Evolutionary conservation across 2,888 invertebrate species (phyloP).

Genomic region (Aphidoletes aphidimyza): DNA sequence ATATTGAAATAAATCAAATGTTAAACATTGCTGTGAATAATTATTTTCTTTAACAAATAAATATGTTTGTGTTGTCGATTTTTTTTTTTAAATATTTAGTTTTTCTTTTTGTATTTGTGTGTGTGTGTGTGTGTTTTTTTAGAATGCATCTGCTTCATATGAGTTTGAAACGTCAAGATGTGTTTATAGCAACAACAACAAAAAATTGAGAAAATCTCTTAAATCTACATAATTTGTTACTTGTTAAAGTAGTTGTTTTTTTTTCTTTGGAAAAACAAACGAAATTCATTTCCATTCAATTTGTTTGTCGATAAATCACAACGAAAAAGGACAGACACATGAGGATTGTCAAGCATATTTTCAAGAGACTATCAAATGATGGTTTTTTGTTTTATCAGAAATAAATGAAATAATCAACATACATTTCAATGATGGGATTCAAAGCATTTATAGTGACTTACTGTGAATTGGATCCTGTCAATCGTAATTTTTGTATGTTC

Average conservation of each 20-base stretch:
- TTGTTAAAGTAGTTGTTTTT: background rate
- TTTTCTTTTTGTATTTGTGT: background rate
- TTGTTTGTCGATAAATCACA: background rate
- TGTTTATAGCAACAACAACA: background rate
- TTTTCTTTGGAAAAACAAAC: slow-evolving; percentile 12
- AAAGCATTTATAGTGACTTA: no score
- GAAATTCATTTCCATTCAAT: background rate
- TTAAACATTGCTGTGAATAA: slow-evolving; percentile 2
- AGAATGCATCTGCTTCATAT: slow-evolving; percentile 42
- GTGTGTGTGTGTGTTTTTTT: background rate
- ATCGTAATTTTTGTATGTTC: no score
- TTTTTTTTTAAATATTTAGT: background rate
- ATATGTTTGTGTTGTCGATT: background rate
- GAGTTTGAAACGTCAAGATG: background rate
- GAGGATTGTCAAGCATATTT: slow-evolving; percentile 42
- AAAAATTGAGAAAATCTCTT: background rate
- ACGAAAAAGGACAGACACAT: slow-evolving; percentile 33
- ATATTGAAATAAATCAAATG: background rate
- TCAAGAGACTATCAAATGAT: no score
- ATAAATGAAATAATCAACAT: no score
- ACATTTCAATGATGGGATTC: no score
- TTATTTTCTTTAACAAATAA: background rate
- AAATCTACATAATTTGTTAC: background rate
- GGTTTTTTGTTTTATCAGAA: no score
- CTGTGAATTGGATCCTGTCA: no score